Conservation (phyloP, 2,797 vertebrate genomes). For the Darevskia nairensis region DNA sequence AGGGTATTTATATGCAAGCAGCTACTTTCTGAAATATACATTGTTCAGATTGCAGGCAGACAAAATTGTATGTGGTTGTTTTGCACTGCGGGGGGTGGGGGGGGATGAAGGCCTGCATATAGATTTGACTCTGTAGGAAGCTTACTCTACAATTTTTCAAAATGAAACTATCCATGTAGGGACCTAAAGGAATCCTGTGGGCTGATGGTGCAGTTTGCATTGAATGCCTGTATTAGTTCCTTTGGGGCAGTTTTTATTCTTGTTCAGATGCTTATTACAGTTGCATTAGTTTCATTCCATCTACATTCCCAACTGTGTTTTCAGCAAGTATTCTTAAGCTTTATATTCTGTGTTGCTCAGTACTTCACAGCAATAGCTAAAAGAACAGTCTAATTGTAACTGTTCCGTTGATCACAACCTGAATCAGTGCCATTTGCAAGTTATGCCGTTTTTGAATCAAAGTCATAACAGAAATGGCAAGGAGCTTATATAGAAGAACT, state of each 20-base stretch:
- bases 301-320: constrained; percentile 40
- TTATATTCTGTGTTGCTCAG: constrained; percentile 34
- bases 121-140: constrained; percentile 48
- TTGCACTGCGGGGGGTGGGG: background rate
- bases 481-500: no score
- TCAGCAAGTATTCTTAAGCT: constrained; percentile 26
- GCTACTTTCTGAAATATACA: constrained; percentile 36
- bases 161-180: constrained; percentile 66
- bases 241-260: constrained; percentile 22
- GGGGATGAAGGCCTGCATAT: constrained; percentile 28
- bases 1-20: constrained; percentile 33
- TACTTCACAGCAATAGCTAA: background rate
- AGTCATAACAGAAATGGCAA: no score
- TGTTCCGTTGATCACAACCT: no score
- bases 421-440: no score
- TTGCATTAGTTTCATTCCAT: constrained; percentile 49
- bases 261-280: constrained; percentile 51
- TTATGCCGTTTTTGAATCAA: no score
- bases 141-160: constrained; percentile 63
- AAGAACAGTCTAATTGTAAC: background rate
- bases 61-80: constrained; percentile 47
- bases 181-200: constrained; percentile 75
- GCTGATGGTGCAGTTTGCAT: constrained; percentile 65
- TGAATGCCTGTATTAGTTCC: background rate
- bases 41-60: constrained; percentile 40